Base-by-base conservation (phyloP, 1,140 invertebrate species). In the Leptonema lineaticorne region DNA sequence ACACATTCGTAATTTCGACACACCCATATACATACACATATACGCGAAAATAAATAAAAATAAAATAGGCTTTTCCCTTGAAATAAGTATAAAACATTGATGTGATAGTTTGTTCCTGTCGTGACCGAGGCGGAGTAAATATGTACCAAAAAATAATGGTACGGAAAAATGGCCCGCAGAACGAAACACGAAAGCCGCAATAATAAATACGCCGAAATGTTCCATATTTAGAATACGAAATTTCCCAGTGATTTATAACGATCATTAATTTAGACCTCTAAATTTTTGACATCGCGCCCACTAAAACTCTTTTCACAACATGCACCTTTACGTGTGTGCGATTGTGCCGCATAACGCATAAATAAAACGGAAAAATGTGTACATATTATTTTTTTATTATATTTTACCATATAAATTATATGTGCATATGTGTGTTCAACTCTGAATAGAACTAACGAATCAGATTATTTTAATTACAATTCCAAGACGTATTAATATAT, bases 241-340 rank as follows among this genome's bases (percentile, higher is more conserved):
- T 64, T 64, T 50, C 22, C 30, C 16, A 50, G 41, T 64, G 62
- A 64, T 64, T 64, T 64, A 64, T 64, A 30, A 45, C 62, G 62
- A 64, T 64, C 62, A 64, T 64, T 64, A 64, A 64, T 64, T 64
- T 64, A 64, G 62, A 64, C 62, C 62, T 64, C 62, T 64, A 64
- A 50, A 64, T 64, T 64, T 64, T 64, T 64, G 62, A 64, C 62
- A 64, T 64, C 41, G 33, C 60, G 37, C 27, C n/a, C 29, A 64
- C 37, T 41, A 41, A 41, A 41, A n/a, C n/a, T n/a, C n/a, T n/a
- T n/a, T n/a, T n/a, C n/a, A n/a, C n/a, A n/a, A n/a, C n/a, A n/a
- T n/a, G n/a, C n/a, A n/a, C n/a, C n/a, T n/a, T n/a, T n/a, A n/a
- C n/a, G n/a, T n/a, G n/a, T n/a, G n/a, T n/a, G n/a, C n/a, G n/a